Evolutionary conservation across 2,113 vertebrate species (phyloP).

Genomic region (Equus przewalskii): DNA sequence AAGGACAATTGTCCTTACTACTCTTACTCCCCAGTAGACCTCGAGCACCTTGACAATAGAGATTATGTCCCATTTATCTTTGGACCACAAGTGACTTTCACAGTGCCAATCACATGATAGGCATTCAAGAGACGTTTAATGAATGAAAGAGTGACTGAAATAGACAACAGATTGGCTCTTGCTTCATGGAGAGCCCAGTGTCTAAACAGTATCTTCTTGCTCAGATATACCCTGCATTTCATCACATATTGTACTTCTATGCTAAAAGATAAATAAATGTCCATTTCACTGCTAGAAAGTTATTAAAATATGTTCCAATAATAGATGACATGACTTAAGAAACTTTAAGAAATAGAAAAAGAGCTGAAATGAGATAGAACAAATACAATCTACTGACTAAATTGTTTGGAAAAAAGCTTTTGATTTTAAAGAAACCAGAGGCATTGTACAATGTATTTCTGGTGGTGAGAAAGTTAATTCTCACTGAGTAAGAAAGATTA

Average conservation of each 20-base stretch:
- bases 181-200: neutral
- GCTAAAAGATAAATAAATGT: slow-evolving; percentile 2
- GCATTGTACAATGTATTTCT: slow-evolving; percentile 19
- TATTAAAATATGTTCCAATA: neutral
- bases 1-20: neutral
- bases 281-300: neutral
- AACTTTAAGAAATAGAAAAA: slow-evolving; percentile 41
- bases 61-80: neutral
- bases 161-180: neutral
- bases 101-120: neutral
- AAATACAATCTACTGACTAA: slow-evolving; percentile 60
- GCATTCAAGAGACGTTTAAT: neutral
- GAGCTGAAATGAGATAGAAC: slow-evolving; percentile 51
- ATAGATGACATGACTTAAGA: neutral
- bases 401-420: slow-evolving; percentile 62
- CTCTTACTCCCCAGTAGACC: neutral
- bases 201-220: neutral
- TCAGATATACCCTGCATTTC: neutral
- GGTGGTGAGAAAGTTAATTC: slow-evolving; percentile 51
- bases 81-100: neutral
- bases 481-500: neutral
- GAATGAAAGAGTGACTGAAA: neutral
- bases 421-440: slow-evolving; percentile 31
- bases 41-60: neutral
- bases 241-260: neutral